Percentiles rank a stretch among this genome's conserved stretches.
Evolutionary conservation across 2,113 vertebrate genomes (phyloP).

Genomic region (Camelus dromedarius): DNA sequence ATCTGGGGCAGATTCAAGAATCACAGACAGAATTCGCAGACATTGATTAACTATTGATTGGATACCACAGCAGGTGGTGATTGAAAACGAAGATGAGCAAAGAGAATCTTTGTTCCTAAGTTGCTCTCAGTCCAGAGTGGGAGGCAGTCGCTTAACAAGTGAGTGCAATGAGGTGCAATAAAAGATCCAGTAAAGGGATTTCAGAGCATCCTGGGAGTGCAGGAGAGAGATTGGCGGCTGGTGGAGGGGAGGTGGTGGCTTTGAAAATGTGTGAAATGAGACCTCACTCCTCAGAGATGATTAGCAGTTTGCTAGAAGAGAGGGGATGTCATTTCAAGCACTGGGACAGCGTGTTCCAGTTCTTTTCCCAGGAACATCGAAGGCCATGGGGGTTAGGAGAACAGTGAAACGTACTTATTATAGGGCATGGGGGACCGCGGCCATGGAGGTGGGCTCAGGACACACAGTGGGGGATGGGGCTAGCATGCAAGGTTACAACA

Average conservation of each 20-base stretch:
- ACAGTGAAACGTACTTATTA: neutral
- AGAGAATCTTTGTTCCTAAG: neutral
- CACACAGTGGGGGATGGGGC: accelerated
- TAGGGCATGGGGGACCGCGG: neutral
- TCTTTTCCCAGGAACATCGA: neutral
- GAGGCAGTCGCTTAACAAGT: neutral
- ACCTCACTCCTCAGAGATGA: neutral
- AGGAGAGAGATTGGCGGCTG: neutral
- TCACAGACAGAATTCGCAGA: neutral
- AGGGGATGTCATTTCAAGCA: neutral
- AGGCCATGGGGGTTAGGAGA: neutral
- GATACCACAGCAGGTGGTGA: neutral
- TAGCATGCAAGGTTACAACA: neutral
- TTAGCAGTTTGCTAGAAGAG: neutral
- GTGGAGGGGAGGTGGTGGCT: neutral
- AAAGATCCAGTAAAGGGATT: neutral
- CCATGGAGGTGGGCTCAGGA: neutral
- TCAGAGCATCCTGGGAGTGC: neutral
- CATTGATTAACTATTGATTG: neutral
- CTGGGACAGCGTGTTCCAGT: neutral
- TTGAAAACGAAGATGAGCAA: neutral
- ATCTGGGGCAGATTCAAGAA: neutral
- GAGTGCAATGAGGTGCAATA: neutral
- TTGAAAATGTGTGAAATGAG: neutral
- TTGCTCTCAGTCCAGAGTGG: neutral